phyloP scores from a whole-genome alignment of 1,140 invertebrate genomes.

The Harpegnathos saltator region DNA sequence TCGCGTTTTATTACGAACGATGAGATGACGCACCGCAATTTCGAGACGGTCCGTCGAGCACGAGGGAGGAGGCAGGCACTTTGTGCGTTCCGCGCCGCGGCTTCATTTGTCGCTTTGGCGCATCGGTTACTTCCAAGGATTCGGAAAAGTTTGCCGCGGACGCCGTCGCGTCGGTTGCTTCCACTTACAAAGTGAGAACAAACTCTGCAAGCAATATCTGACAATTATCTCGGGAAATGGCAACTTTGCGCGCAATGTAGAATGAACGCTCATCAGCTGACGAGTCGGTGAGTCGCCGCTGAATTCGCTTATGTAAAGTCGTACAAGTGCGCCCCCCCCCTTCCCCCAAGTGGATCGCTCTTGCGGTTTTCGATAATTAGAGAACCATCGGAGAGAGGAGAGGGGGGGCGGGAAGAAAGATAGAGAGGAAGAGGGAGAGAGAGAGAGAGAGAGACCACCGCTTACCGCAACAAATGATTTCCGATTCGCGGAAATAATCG shows the following conservation, averaged over 20 bases:
- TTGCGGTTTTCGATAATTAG: background rate
- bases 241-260: conserved; percentile 24
- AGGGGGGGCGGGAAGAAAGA: too few relatives aligned
- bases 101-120: too few relatives aligned
- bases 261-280: background rate
- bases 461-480: background rate
- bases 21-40: too few relatives aligned
- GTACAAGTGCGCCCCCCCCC: background rate
- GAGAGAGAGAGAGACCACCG: background rate
- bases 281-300: background rate
- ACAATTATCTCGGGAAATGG: conserved; percentile 28
- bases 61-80: too few relatives aligned
- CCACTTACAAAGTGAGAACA: conserved; percentile 45
- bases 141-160: background rate
- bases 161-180: too few relatives aligned
- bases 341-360: too few relatives aligned
- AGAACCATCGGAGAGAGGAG: background rate
- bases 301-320: background rate
- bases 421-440: too few relatives aligned
- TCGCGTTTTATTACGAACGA: too few relatives aligned
- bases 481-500: too few relatives aligned
- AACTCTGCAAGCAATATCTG: conserved; percentile 16
- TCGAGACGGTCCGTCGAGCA: too few relatives aligned
- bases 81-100: too few relatives aligned
- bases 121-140: too few relatives aligned